Percentiles rank a stretch among this genome's conserved stretches.
phyloP scores from a whole-genome alignment of 2,797 vertebrate genomes.

The Chlorospingus semifuscus region DNA sequence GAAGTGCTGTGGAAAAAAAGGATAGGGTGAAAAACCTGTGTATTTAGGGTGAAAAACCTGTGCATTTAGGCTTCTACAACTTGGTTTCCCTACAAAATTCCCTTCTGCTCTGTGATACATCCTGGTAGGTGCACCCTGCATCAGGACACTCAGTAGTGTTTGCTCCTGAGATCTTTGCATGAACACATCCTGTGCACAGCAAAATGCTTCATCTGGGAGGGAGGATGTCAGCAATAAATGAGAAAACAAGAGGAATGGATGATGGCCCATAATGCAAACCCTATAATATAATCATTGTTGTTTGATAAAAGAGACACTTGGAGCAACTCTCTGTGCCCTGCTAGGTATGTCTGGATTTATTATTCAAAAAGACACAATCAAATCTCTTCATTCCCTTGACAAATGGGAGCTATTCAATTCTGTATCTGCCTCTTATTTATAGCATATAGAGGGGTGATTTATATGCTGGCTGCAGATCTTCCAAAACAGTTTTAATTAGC shows the following conservation, averaged over 20 bases:
- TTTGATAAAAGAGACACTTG: constrained; percentile 62
- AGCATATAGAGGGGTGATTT: constrained; percentile 68
- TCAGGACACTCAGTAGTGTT: neutral
- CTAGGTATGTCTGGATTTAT: constrained; percentile 59
- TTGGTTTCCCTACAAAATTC: neutral
- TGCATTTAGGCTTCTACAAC: neutral
- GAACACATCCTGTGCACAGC: neutral
- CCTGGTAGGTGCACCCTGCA: neutral
- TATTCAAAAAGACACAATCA: constrained; percentile 70
- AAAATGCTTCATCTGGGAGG: neutral
- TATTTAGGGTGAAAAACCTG: neutral
- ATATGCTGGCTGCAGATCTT: constrained; percentile 61
- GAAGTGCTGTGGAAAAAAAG: rapidly evolving
- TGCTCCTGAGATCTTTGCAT: neutral
- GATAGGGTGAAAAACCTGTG: neutral
- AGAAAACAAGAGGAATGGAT: constrained; percentile 68
- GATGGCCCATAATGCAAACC: constrained; percentile 40
- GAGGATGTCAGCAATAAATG: constrained; percentile 47
- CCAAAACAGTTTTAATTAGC: constrained; percentile 76
- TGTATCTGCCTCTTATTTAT: constrained; percentile 73
- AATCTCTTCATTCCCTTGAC: constrained; percentile 72
- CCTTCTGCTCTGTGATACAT: neutral
- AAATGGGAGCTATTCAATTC: constrained; percentile 72
- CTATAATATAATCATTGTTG: constrained; percentile 60
- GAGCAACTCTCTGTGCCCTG: constrained; percentile 34